Evolutionary conservation across 2,113 vertebrate species (phyloP).

Genomic region (Chloebia gouldiae): DNA sequence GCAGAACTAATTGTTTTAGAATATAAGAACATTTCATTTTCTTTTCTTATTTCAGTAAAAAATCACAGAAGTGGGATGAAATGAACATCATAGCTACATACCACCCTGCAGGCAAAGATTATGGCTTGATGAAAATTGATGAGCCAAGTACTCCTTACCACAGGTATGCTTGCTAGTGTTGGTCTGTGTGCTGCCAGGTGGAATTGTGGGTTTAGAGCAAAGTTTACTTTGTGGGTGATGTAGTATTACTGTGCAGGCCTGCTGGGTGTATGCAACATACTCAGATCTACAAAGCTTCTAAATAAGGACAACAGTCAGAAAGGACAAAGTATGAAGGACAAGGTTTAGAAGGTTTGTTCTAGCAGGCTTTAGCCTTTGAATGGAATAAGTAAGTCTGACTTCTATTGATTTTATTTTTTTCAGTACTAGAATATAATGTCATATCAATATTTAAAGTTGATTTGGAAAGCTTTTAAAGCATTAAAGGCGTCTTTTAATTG

Average conservation of each 20-base stretch:
- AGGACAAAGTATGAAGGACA: neutral
- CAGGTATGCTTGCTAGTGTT: conserved; percentile 71
- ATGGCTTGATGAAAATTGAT: conserved; percentile 98
- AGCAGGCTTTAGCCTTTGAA: neutral
- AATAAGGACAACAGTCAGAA: neutral
- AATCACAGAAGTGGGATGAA: conserved; percentile 98
- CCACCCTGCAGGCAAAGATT: conserved; percentile 96
- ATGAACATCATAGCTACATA: conserved; percentile 99
- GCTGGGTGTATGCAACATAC: neutral
- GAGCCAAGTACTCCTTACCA: conserved; percentile 97
- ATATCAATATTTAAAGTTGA: neutral
- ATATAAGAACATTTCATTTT: neutral
- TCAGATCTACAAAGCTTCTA: neutral
- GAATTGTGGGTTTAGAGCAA: neutral
- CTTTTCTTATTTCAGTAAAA: conserved; percentile 83
- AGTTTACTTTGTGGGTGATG: neutral
- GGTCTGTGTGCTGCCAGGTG: neutral
- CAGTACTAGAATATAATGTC: neutral
- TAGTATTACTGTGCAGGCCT: neutral
- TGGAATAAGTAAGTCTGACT: neutral
- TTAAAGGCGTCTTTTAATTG: neutral
- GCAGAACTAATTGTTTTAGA: neutral
- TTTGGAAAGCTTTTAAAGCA: neutral
- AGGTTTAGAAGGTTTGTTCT: neutral
- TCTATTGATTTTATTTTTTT: neutral